Conservation (phyloP, 2,888 invertebrate genomes). For the Coecobrya sp. region DNA sequence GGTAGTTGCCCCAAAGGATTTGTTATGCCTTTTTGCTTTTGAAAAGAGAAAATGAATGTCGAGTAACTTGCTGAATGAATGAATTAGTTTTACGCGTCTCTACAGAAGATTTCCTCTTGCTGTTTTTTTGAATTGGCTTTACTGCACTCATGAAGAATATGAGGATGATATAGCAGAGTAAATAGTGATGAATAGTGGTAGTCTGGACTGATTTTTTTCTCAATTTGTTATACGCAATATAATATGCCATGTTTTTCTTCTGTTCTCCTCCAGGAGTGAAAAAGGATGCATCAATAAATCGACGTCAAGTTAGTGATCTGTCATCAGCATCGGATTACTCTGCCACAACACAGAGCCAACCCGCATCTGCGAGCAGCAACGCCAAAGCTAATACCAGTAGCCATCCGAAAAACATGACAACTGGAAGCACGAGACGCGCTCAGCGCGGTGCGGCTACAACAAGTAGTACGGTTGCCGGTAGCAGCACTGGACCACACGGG, state of each 20-base stretch:
- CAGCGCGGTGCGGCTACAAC: slow-evolving; percentile 28
- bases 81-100: neutral
- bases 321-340: slow-evolving; percentile 83
- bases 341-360: slow-evolving; percentile 62
- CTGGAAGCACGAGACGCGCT: slow-evolving; percentile 59
- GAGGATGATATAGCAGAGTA: neutral
- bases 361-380: neutral
- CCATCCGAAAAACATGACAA: slow-evolving; percentile 60
- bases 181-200: slow-evolving; percentile 54
- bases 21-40: slow-evolving; percentile 18
- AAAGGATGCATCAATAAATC: slow-evolving; percentile 70
- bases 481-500: slow-evolving; percentile 41
- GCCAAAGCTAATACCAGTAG: neutral
- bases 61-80: neutral
- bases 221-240: slow-evolving; percentile 38
- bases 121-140: neutral
- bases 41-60: neutral
- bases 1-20: slow-evolving; percentile 31
- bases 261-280: slow-evolving; percentile 72
- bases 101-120: neutral
- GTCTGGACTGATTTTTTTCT: neutral
- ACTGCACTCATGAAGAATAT: neutral
- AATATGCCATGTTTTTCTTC: neutral
- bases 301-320: slow-evolving; percentile 81
- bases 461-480: neutral